Conservation (phyloP, 2,888 invertebrate genomes). For the Ornithoptera priamus region DNA sequence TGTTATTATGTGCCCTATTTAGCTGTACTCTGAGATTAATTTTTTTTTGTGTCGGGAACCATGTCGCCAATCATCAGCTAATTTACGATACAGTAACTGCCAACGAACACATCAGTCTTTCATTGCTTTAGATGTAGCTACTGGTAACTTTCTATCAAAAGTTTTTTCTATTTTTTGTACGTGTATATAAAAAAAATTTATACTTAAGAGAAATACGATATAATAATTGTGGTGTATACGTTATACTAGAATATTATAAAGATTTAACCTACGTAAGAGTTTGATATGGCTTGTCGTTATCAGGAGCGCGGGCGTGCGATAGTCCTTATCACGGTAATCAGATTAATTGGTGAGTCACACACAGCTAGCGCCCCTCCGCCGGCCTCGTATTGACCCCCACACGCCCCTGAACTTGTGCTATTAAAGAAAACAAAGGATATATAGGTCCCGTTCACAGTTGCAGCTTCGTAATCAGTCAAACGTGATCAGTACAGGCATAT, state of each 20-base stretch:
- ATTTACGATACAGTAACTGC: too few species aligned
- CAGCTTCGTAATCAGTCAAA: too few species aligned
- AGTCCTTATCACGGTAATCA: constrained; percentile 63
- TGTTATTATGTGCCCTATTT: constrained; percentile 18
- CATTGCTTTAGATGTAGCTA: too few species aligned
- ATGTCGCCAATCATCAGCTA: not conserved
- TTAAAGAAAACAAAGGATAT: constrained; percentile 26
- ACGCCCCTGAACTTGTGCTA: constrained; percentile 49
- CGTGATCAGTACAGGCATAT: too few species aligned
- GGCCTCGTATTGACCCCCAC: constrained; percentile 46
- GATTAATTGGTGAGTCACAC: constrained; percentile 68
- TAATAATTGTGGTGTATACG: too few species aligned
- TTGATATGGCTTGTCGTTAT: constrained; percentile 29
- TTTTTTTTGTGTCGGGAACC: constrained; percentile 4
- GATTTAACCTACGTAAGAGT: constrained; percentile 12
- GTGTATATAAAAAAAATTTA: too few species aligned
- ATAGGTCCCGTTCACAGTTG: constrained; percentile 5
- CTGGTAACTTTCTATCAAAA: too few species aligned
- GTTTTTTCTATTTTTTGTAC: too few species aligned
- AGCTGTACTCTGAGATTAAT: constrained; percentile 5
- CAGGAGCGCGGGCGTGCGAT: constrained; percentile 42
- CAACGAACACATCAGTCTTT: too few species aligned
- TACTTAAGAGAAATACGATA: too few species aligned
- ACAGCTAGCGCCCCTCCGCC: constrained; percentile 40
- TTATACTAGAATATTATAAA: not conserved